Conservation (phyloP, 2,797 vertebrate genomes). For the Diplodus puntazzo region DNA sequence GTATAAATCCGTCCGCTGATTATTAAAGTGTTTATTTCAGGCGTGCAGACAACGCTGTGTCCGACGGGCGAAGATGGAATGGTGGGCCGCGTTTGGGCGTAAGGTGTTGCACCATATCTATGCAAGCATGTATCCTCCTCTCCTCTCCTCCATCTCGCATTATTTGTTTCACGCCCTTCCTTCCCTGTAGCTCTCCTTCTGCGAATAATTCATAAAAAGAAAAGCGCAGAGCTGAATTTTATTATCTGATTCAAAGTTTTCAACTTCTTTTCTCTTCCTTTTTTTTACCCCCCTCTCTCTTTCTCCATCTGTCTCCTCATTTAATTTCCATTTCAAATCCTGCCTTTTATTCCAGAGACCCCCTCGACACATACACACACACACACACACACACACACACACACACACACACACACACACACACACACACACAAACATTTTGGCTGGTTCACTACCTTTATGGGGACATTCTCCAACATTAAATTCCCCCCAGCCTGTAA, state of each 20-base stretch:
- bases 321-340: slow-evolving; percentile 44
- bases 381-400: too few species aligned
- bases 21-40: slow-evolving; percentile 6
- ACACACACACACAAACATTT: not conserved
- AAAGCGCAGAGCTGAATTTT: slow-evolving; percentile 48
- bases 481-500: slow-evolving; percentile 12
- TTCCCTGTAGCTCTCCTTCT: slow-evolving; percentile 20
- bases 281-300: not conserved
- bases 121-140: not conserved
- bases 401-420: not conserved
- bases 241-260: slow-evolving; percentile 49
- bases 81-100: not conserved
- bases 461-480: not conserved
- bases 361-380: not conserved
- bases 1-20: slow-evolving; percentile 2
- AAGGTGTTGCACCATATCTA: slow-evolving; percentile 21
- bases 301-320: slow-evolving; percentile 34
- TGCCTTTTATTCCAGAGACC: slow-evolving; percentile 33
- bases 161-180: slow-evolving; percentile 31
- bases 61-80: not conserved
- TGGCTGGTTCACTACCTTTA: not conserved
- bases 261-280: slow-evolving; percentile 3
- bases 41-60: not conserved
- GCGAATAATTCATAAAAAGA: slow-evolving; percentile 58
- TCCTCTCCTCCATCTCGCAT: slow-evolving; percentile 3